Base-by-base conservation (phyloP, 1,140 invertebrate species). In the Drosophila persimilis region DNA sequence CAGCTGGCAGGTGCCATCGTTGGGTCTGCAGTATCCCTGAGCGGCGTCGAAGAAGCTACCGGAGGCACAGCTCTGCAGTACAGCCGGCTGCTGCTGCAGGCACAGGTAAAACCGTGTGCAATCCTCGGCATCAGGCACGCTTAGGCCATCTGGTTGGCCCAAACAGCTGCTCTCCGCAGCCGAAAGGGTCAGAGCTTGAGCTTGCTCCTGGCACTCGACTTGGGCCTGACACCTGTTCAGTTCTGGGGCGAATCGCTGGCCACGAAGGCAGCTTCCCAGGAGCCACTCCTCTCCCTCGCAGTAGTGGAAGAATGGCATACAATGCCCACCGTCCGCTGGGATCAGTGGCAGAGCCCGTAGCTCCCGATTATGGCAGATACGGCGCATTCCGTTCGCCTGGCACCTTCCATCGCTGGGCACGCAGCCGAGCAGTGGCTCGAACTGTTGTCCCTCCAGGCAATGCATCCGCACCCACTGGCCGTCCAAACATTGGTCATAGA, bases 21-120 rank as follows among this genome's bases (percentile, higher is more conserved):
- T 89, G 15, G 89, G 89, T 0, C 79, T 73, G 29, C 89, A 90
- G 26, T 88, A 90, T 0, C 64, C 70, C 2, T 63, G 47, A 0
- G 7, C 22, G 0, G 66, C 15, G 59, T 90, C 85, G n/a, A 73
- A 90, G 41, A 78, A 90, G 46, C 85, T 89, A 13, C 81, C 85
- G 0, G 47, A 31, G 1, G 61, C 6, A 54, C 89, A 90, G 51
- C 54, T 86, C 43, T 89, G 81, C 8, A 58, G 54, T 6, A 73
- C 11, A 3, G 66, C 31, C 0, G 71, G 45, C 7, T 55, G 31
- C n/a, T 84, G 60, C 17, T 73, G 66, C 13, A 88, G 24, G 24
- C 89, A 90, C 15, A 90, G 17, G 48, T 80, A 90, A 31, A 84
- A 90, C 0, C 66, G 66, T 0, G 66, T 78, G 35, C 89, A 90